Evolutionary conservation across 2,888 invertebrate genomes (phyloP).

Genomic region (Alviniconcha strummeri): DNA sequence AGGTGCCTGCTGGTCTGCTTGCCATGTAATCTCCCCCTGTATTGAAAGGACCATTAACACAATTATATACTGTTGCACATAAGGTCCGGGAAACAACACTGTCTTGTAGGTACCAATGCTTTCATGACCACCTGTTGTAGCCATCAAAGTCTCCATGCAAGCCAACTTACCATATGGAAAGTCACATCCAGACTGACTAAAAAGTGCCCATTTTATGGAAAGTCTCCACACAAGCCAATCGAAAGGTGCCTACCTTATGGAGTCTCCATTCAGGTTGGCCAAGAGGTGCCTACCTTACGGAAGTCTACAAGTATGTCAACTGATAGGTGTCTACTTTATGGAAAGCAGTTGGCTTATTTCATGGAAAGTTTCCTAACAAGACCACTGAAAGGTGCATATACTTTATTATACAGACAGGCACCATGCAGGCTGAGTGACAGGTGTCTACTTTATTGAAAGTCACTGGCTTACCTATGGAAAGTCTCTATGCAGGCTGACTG

Average conservation of each 20-base stretch:
- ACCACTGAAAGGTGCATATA: conserved; percentile 35
- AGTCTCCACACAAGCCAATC: conserved; percentile 47
- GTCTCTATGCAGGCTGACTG: conserved; percentile 48
- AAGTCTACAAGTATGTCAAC: conserved; percentile 48
- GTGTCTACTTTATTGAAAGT: conserved; percentile 52
- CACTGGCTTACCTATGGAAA: conserved; percentile 52
- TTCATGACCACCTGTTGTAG: no score
- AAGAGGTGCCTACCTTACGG: conserved; percentile 48
- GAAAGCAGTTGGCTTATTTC: conserved; percentile 47
- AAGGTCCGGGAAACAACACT: no score
- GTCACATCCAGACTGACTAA: conserved; percentile 41
- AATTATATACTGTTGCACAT: no score
- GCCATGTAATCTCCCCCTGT: conserved; percentile 57
- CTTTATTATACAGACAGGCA: conserved; percentile 52
- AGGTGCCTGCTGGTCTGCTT: conserved; percentile 38
- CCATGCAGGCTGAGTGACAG: conserved; percentile 45
- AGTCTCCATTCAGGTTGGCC: conserved; percentile 43
- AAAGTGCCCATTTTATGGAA: conserved; percentile 49
- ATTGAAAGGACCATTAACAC: no score
- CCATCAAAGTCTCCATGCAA: conserved; percentile 46
- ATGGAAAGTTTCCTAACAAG: conserved; percentile 46
- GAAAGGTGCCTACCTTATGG: conserved; percentile 48
- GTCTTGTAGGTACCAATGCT: no score
- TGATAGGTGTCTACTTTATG: conserved; percentile 36
- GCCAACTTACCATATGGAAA: conserved; percentile 50